These are phyloP conservation scores for Chrysolina americana DNA, from an alignment of 2,888 invertebrate genomes.

Conservation along the genomic window DNA sequence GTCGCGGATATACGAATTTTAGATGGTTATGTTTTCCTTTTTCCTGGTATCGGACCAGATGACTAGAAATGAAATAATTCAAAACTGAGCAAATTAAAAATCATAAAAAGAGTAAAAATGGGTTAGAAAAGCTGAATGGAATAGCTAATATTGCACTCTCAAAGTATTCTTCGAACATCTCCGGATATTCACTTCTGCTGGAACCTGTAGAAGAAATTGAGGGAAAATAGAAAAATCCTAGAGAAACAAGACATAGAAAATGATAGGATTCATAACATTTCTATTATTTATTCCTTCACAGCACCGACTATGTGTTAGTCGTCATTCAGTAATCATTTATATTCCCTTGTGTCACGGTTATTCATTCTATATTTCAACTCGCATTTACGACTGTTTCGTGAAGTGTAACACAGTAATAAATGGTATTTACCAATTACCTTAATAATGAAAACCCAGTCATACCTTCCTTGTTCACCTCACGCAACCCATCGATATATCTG, in stretches of 20 bases:
- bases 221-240: too few relatives aligned
- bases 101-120: too few relatives aligned
- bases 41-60: too few relatives aligned
- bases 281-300: neutral
- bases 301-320: neutral
- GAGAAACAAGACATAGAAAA: neutral
- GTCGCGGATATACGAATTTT: too few relatives aligned
- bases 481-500: conserved; percentile 33
- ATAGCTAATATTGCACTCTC: too few relatives aligned
- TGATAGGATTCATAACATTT: neutral
- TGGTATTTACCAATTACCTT: conserved; percentile 41
- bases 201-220: too few relatives aligned
- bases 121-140: too few relatives aligned
- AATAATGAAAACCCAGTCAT: conserved; percentile 38
- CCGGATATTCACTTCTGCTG: too few relatives aligned
- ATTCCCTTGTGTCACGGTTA: conserved; percentile 16
- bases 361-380: conserved; percentile 21
- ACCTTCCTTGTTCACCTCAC: conserved; percentile 36
- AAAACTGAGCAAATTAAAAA: too few relatives aligned
- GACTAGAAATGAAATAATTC: too few relatives aligned
- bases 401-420: conserved; percentile 37
- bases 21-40: too few relatives aligned
- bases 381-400: conserved; percentile 34
- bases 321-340: conserved; percentile 10
- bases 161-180: too few relatives aligned